Evolutionary conservation across 2,113 vertebrate species (phyloP), one percentile per base, ranked within the genome.

Genomic region (Narcine bancroftii): DNA sequence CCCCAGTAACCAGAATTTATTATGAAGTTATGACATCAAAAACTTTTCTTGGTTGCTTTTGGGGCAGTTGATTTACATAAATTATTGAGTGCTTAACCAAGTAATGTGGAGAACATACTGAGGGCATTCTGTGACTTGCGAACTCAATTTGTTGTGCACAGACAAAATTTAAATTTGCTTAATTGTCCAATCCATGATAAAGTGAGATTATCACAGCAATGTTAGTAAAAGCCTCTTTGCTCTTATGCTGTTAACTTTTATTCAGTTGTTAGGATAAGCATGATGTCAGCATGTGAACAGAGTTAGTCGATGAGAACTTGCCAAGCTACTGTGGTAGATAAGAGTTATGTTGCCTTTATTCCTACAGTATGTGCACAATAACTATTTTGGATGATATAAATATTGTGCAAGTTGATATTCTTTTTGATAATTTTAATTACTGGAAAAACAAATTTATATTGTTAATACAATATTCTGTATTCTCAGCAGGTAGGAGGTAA

Each of bases 71-170:
- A 87, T 56, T 87, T 60, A 36, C 53, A 87, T 60, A 87, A n/a
- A 60, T 87, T 87, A 33, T 56, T 15, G 6, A 87, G 53, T 87
- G 53, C 79, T 83, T 83, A 47, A 26, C 79, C 7, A 83, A 26
- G 50, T 83, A 29, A 83, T 53, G 47, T 83, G 79, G 45, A 29
- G 50, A 33, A 47, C 33, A 24, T 87, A n/a, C 81, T 36, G 15
- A 9, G 81, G 81, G 33, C 53, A 87, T 60, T 26, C 39, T 91
- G 87, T 60, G 45, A 89, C 60, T 89, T 89, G n/a, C 63, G 36
- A 89, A 7, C 87, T 42, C 15, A 10, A 66, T 39, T 91, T 6
- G 29, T 17, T 29, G 60, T 87, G 47, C 77, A 81, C 10, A 33
- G 47, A 29, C 45, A 87, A 6, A 60, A 56, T 6, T 39, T 39